Percentiles rank a stretch among this genome's conserved stretches.
These are phyloP conservation scores for Chrysaora quinquecirrha DNA, from an alignment of 30 jellyfish, hydroid and myxozoan species.

Conservation along the genomic window DNA sequence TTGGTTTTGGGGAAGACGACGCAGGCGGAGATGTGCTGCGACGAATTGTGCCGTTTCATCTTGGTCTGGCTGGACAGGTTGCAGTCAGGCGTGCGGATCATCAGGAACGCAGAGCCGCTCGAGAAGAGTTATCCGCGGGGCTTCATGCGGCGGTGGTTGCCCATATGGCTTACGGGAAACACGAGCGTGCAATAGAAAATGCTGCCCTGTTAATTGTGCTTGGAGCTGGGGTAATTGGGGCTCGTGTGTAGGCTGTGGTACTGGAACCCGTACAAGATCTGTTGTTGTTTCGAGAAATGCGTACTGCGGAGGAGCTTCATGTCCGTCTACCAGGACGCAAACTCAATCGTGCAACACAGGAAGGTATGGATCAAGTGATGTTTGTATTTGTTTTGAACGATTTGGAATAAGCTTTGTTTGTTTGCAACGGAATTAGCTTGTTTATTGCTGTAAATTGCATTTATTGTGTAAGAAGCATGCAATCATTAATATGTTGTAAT, in stretches of 20 bases:
- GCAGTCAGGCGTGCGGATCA: constrained; percentile 49
- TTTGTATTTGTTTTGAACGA: not conserved
- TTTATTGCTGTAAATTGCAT: no score
- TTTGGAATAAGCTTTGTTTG: not conserved
- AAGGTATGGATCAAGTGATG: constrained; percentile 37
- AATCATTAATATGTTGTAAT: no score
- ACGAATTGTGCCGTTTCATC: constrained; percentile 45
- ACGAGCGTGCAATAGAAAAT: constrained; percentile 68
- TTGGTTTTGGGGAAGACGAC: constrained; percentile 45
- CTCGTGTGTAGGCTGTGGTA: constrained; percentile 83
- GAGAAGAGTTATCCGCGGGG: constrained; percentile 44
- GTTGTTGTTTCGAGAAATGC: constrained; percentile 48
- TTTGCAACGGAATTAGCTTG: no score
- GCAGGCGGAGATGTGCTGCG: constrained; percentile 52
- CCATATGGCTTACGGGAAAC: constrained; percentile 38
- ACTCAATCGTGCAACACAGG: constrained; percentile 60
- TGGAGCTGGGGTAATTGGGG: constrained; percentile 84
- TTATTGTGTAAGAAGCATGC: no score
- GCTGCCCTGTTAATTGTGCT: constrained; percentile 82
- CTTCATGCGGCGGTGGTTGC: constrained; percentile 65
- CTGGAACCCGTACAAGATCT: constrained; percentile 54
- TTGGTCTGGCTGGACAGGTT: constrained; percentile 47
- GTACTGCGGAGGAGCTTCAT: constrained; percentile 58
- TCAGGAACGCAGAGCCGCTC: constrained; percentile 45
- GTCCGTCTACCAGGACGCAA: constrained; percentile 36